Base-by-base conservation (phyloP, 2,888 invertebrate species). In the Dicyrtoma fusca region DNA sequence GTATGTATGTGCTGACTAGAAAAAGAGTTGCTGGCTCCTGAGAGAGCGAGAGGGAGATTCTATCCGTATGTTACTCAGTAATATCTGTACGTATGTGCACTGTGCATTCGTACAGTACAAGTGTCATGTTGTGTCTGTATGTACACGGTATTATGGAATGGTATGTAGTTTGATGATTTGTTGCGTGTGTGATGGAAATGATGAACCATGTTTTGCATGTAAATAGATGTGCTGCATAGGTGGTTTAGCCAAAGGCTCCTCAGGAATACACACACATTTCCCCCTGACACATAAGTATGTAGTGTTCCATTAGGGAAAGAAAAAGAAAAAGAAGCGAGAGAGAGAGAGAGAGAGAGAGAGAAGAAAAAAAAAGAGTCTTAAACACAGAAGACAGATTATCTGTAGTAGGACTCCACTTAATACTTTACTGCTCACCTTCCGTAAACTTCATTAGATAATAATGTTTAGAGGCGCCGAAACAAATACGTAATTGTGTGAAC, bases 241-340 rank as follows among this genome's bases (percentile, higher is more conserved):
- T 72, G 71, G 71, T 72, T 72, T 72, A 57, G 66, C 71, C 71
- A 72, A 72, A 34, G 71, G 71, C 71, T 71, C 47, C 21, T 59
- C 17, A 53, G 21, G 21, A 53, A 53, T 59, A 61, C 61, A 34
- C 61, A 61, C 61, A 34, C 42, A 23, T 57, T 23, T 4, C 25
- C 23, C 23, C 49, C 49, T 49, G 49, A n/a, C 49, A 17, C 49
- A 49, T 49, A 19, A 17, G 49, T 49, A 49, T 19, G 61, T 61
- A 61, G 42, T 44, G 61, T 19, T 61, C 61, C 61, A 61, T 57
- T 57, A 57, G 21, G 57, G 49, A 49, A 10, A 19, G 19, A 19
- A 6, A 13, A 49, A 49, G 19, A 49, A 49, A 49, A 49, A 19
- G 11, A 49, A 49, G 49, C 3, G 49, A 49, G 19, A 19, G 19